Percentiles rank a stretch among this genome's conserved stretches.
These are phyloP conservation scores for Galago senegalensis DNA, from an alignment of 2,797 vertebrate genomes.

Conservation along the genomic window DNA sequence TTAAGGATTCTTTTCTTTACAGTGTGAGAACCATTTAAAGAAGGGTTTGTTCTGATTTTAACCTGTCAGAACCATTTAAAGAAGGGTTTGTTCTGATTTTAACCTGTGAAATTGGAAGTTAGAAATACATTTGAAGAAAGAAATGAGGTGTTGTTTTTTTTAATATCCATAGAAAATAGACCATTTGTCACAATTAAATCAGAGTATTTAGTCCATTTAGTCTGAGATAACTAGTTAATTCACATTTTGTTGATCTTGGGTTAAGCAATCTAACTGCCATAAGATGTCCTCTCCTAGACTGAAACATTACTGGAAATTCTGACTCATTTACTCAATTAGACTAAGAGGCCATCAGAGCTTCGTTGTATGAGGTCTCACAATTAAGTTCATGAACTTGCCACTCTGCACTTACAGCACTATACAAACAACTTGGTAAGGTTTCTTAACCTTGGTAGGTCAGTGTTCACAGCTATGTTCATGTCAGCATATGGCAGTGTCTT, in stretches of 20 bases:
- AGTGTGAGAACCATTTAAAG: slow-evolving; percentile 41
- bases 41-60: slow-evolving; percentile 39
- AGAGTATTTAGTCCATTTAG: neutral
- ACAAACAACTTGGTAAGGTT: too few species aligned
- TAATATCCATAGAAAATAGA: neutral
- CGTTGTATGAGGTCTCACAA: too few species aligned
- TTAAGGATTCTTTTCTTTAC: slow-evolving; percentile 16
- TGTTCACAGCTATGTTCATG: too few species aligned
- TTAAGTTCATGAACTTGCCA: too few species aligned
- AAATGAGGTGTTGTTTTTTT: neutral
- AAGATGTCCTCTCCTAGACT: neutral
- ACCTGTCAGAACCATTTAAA: slow-evolving; percentile 45
- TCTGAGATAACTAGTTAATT: slow-evolving; percentile 42
- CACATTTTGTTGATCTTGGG: slow-evolving; percentile 44
- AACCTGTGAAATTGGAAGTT: neutral
- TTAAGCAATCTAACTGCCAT: neutral
- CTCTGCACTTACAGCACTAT: too few species aligned
- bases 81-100: slow-evolving; percentile 43
- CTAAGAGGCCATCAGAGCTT: neutral
- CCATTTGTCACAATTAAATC: neutral
- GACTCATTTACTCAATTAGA: neutral
- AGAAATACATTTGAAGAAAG: slow-evolving; percentile 27
- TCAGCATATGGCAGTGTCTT: too few species aligned
- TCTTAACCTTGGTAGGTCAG: too few species aligned
- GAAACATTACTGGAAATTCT: neutral